phyloP scores from a whole-genome alignment of 2,888 invertebrate species.

The Callinectes sapidus region DNA sequence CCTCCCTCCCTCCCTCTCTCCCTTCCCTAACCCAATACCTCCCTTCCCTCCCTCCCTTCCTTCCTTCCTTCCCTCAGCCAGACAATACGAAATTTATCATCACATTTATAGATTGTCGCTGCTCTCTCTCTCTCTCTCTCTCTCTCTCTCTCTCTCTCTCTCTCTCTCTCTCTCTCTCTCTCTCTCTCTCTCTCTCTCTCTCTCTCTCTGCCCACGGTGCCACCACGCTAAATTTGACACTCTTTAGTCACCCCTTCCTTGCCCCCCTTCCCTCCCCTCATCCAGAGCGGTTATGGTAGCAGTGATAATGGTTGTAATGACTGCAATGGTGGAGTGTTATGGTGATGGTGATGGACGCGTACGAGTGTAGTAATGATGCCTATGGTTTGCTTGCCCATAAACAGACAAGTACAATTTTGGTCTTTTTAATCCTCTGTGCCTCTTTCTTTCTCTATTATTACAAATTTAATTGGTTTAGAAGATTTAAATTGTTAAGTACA shows the following conservation, averaged over 20 bases:
- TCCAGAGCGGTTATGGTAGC: not conserved
- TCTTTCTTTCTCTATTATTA: not conserved
- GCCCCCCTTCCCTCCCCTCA: not conserved
- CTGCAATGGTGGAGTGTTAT: not conserved
- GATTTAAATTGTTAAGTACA: too few species aligned
- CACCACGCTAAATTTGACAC: too few species aligned
- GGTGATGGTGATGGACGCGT: not conserved
- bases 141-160: slow-evolving; percentile 25
- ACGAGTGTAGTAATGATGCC: not conserved
- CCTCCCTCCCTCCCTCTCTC: too few species aligned
- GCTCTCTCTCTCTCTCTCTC: not conserved
- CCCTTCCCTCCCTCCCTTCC: too few species aligned
- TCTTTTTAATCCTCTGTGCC: not conserved
- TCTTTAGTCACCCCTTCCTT: not conserved
- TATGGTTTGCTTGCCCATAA: not conserved
- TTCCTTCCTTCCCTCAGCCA: not conserved
- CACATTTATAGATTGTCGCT: not conserved
- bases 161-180: slow-evolving; percentile 25
- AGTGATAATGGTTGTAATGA: not conserved
- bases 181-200: slow-evolving; percentile 25
- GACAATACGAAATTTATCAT: not conserved
- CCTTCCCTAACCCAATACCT: too few species aligned
- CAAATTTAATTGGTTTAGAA: too few species aligned
- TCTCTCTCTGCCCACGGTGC: not conserved
- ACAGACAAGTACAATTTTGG: not conserved